A percentile compares a stretch with the other conserved stretches of the same genome.
Evolutionary conservation across 2,797 vertebrate species (phyloP).

Genomic region (Crypturellus tataupa): DNA sequence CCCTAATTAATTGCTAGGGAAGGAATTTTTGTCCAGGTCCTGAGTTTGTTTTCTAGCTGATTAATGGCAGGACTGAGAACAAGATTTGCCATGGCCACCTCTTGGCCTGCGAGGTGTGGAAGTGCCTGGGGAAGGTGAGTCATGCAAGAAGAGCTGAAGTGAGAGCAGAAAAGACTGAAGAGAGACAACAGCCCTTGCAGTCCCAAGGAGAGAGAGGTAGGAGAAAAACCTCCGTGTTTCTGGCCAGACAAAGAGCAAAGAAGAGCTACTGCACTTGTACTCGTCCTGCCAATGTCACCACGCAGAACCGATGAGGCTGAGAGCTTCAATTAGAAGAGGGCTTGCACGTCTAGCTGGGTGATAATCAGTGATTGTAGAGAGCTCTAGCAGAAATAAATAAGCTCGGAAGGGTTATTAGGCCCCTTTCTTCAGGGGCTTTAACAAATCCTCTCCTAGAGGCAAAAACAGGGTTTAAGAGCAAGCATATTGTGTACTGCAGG

Average conservation of each 20-base stretch:
- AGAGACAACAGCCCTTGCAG: neutral
- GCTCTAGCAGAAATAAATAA: neutral
- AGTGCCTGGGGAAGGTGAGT: neutral
- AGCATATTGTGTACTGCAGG: neutral
- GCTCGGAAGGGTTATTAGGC: neutral
- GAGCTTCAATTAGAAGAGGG: neutral
- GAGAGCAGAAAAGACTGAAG: neutral
- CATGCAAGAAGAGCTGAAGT: neutral
- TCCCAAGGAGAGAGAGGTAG: neutral
- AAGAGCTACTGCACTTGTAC: neutral
- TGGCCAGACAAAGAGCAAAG: neutral
- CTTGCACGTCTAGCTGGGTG: neutral
- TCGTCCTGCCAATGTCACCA: neutral
- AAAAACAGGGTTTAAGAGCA: neutral
- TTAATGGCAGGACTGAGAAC: neutral
- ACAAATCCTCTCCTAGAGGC: neutral
- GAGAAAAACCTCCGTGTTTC: neutral
- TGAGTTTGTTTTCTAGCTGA: neutral
- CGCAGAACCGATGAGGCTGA: neutral
- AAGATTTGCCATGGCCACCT: neutral
- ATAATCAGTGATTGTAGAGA: neutral
- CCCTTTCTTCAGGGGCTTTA: neutral
- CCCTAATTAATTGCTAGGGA: neutral
- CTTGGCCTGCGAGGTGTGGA: neutral
- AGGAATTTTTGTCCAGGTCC: neutral